Evolutionary conservation across 2,888 invertebrate species (phyloP).

Genomic region (Conistra vaccinii): DNA sequence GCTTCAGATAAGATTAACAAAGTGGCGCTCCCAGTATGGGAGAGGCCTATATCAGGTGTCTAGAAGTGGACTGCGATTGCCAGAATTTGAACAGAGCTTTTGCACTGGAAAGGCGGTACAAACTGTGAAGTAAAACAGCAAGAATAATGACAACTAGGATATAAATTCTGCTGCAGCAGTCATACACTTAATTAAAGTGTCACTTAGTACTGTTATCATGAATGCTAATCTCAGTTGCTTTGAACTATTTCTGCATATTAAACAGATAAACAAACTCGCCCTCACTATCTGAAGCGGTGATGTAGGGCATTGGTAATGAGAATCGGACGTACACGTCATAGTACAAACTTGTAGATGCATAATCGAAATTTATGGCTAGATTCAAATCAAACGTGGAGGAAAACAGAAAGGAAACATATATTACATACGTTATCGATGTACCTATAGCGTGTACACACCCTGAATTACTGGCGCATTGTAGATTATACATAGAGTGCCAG

Average conservation of each 20-base stretch:
- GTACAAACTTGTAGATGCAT: constrained; percentile 23
- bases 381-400: constrained; percentile 35
- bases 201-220: constrained; percentile 30
- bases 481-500: constrained; percentile 7
- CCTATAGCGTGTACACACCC: constrained; percentile 37
- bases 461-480: constrained; percentile 22
- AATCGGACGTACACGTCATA: constrained; percentile 42
- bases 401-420: constrained; percentile 38
- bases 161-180: constrained; percentile 12
- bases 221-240: constrained; percentile 39
- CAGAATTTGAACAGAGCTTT: background rate
- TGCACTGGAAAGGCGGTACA: background rate
- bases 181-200: constrained; percentile 34
- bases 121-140: background rate
- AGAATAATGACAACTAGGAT: constrained; percentile 7
- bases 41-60: background rate
- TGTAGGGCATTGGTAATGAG: constrained; percentile 47
- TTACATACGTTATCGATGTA: constrained; percentile 23
- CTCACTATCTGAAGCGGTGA: constrained; percentile 36
- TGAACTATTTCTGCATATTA: constrained; percentile 55
- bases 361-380: constrained; percentile 25
- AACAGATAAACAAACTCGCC: constrained; percentile 44
- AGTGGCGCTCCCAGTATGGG: background rate
- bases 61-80: background rate
- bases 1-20: constrained; percentile 39